Evolutionary conservation across 2,113 vertebrate genomes (phyloP).

Genomic region (Sceloporus undulatus): DNA sequence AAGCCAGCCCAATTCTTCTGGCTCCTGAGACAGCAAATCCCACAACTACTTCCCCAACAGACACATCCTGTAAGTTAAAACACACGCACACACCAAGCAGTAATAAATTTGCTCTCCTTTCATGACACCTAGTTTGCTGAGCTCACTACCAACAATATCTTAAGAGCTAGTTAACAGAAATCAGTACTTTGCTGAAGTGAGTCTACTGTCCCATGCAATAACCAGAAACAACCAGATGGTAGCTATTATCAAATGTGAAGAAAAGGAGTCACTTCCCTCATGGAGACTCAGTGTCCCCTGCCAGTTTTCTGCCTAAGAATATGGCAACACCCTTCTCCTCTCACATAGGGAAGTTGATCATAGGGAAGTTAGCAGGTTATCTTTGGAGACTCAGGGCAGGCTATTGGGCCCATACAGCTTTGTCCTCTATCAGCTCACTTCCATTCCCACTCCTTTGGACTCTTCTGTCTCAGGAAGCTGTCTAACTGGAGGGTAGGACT

Average conservation of each 20-base stretch:
- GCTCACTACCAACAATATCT: neutral
- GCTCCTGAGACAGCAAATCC: neutral
- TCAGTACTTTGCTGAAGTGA: neutral
- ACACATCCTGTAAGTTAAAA: neutral
- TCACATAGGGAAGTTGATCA: neutral
- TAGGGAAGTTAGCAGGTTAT: too few relatives aligned
- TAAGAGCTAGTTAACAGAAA: neutral
- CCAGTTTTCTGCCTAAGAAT: neutral
- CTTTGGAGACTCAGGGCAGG: neutral
- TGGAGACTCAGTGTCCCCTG: neutral
- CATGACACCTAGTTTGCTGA: neutral
- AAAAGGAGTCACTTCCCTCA: neutral
- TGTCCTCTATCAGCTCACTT: neutral
- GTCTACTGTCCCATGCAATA: neutral
- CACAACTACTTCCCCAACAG: neutral
- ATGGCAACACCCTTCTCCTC: neutral
- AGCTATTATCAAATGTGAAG: neutral
- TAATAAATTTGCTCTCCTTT: too few relatives aligned
- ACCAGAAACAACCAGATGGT: neutral
- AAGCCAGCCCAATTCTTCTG: neutral
- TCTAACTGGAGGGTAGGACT: neutral
- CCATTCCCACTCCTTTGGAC: neutral
- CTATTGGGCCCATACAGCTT: neutral
- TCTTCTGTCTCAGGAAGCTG: neutral
- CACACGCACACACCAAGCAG: too few relatives aligned